Evolutionary conservation across 2,888 invertebrate species (phyloP).

Genomic region (Epiblema foenella): DNA sequence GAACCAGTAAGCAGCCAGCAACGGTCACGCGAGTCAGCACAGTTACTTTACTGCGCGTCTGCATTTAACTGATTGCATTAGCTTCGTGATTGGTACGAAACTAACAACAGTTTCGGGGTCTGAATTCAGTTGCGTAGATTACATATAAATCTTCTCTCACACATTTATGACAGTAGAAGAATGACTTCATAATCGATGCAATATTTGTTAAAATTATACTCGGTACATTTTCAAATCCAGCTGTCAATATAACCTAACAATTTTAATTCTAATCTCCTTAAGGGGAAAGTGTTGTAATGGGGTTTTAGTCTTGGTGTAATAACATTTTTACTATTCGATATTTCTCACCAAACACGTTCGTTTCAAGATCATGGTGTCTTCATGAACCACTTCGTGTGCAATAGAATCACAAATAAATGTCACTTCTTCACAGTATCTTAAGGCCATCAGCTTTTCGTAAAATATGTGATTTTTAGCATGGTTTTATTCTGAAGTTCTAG

Average conservation of each 20-base stretch:
- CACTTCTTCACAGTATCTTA: background rate
- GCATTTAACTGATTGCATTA: background rate
- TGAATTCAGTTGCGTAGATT: background rate
- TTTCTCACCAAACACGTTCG: background rate
- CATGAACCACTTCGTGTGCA: background rate
- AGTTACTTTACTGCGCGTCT: too few species aligned
- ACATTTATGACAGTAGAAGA: background rate
- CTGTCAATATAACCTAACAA: background rate
- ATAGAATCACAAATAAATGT: background rate
- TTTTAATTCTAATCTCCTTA: background rate
- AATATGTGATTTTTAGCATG: too few species aligned
- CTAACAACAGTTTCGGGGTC: background rate
- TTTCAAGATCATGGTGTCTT: background rate
- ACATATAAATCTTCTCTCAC: background rate
- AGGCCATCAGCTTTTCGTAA: too few species aligned
- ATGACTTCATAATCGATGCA: background rate
- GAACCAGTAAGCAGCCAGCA: background rate
- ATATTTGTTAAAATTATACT: background rate
- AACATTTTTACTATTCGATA: background rate
- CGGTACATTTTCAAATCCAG: background rate
- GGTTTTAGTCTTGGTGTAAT: background rate
- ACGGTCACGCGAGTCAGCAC: too few species aligned
- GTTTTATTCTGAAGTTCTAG: too few species aligned
- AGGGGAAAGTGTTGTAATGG: too few species aligned
- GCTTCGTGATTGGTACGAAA: background rate